Percentiles rank a stretch among this genome's conserved stretches.
Evolutionary conservation across 2,797 vertebrate genomes (phyloP).

Genomic region (Phalloptychus januarius): DNA sequence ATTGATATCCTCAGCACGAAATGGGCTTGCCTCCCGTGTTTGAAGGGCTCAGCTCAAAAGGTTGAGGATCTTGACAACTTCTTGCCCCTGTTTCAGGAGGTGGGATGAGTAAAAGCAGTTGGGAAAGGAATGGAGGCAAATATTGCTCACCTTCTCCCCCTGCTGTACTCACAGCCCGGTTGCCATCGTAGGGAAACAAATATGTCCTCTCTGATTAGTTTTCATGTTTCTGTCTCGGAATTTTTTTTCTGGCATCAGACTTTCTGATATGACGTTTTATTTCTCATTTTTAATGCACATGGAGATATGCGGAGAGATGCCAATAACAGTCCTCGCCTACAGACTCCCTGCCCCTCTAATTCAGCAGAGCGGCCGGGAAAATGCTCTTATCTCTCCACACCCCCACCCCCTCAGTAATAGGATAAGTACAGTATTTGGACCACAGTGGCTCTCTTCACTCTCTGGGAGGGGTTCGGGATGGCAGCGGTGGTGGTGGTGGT

Average conservation of each 20-base stretch:
- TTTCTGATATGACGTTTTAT: conserved; percentile 70
- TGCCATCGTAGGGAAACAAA: conserved; percentile 51
- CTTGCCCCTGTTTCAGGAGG: conserved; percentile 85
- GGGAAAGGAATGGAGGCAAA: conserved; percentile 36
- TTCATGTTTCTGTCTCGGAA: conserved; percentile 46
- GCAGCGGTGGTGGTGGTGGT: neutral
- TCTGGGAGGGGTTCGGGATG: conserved; percentile 53
- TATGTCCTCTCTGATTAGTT: conserved; percentile 56
- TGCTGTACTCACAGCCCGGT: conserved; percentile 56
- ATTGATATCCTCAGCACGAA: conserved; percentile 99
- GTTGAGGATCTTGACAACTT: conserved; percentile 98
- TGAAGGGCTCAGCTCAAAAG: conserved; percentile 95
- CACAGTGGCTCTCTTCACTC: conserved; percentile 77
- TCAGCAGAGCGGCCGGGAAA: conserved; percentile 73
- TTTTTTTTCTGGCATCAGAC: conserved; percentile 41
- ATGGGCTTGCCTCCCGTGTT: conserved; percentile 92
- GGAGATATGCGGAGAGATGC: conserved; percentile 73
- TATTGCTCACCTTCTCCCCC: conserved; percentile 72
- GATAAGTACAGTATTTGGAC: conserved; percentile 85
- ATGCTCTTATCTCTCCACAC: conserved; percentile 76
- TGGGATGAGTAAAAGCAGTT: conserved; percentile 51
- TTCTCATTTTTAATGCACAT: conserved; percentile 68
- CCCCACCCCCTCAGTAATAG: conserved; percentile 78
- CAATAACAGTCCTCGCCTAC: conserved; percentile 75
- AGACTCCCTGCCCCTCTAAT: conserved; percentile 76